phyloP scores from a whole-genome alignment of 2,113 vertebrate species.

The Leucosticte australis region DNA sequence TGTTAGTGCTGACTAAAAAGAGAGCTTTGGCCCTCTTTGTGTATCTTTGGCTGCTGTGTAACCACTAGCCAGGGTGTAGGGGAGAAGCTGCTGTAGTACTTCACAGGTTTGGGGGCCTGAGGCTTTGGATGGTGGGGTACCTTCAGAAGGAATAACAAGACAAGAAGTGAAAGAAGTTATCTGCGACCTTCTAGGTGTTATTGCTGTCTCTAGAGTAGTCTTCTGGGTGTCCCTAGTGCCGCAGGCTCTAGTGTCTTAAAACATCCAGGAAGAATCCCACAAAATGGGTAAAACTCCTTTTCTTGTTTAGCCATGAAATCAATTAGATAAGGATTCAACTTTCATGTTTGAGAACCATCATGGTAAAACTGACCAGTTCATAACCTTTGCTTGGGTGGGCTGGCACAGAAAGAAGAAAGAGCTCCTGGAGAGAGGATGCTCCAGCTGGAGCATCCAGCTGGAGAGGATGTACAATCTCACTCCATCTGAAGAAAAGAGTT shows the following conservation, averaged over 20 bases:
- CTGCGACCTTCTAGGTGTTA: neutral
- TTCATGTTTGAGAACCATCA: neutral
- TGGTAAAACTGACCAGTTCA: neutral
- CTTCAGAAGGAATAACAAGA: neutral
- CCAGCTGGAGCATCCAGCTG: neutral
- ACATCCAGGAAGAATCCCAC: neutral
- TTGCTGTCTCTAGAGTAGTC: neutral
- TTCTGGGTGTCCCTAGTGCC: neutral
- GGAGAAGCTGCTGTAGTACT: neutral
- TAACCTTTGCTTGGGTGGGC: neutral
- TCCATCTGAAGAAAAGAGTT: neutral
- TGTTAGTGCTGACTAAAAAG: neutral
- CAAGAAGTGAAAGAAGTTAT: neutral
- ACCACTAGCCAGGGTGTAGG: neutral
- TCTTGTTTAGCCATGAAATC: neutral
- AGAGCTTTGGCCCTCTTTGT: neutral
- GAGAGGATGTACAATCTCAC: neutral
- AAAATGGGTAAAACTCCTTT: neutral
- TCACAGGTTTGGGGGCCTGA: neutral
- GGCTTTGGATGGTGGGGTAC: neutral
- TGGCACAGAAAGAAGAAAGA: neutral
- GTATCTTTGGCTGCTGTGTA: neutral
- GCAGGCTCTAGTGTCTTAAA: neutral
- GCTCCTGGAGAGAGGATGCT: neutral
- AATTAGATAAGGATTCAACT: neutral